Evolutionary conservation across 2,797 vertebrate species (phyloP).

Genomic region (Vespertilio murinus): DNA sequence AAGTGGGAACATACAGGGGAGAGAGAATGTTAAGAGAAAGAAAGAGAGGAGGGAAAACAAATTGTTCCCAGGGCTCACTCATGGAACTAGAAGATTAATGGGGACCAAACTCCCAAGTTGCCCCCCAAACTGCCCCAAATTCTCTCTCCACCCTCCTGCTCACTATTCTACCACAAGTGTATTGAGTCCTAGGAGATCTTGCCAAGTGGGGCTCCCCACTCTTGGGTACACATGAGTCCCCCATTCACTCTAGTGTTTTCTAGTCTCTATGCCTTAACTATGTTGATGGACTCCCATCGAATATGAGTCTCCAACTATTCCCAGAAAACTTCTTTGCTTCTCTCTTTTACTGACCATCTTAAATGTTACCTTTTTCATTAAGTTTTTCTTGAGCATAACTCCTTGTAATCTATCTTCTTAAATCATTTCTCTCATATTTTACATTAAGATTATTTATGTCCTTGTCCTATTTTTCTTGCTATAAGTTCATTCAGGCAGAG

Average conservation of each 20-base stretch:
- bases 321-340: not conserved
- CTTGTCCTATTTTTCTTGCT: constrained; percentile 49
- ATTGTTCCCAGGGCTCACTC: not conserved
- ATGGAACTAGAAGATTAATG: not conserved
- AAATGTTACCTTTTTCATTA: not conserved
- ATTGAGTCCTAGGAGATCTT: not conserved
- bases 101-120: not conserved
- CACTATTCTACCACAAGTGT: not conserved
- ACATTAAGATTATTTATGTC: not conserved
- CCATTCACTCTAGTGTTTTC: not conserved
- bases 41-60: not conserved
- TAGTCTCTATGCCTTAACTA: not conserved
- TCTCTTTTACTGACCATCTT: not conserved
- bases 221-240: not conserved
- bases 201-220: not conserved
- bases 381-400: not conserved
- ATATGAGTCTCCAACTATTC: not conserved
- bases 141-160: not conserved
- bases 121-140: not conserved
- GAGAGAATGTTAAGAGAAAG: not conserved
- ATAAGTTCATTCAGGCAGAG: not conserved
- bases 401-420: not conserved
- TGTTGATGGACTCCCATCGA: not conserved
- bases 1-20: not conserved
- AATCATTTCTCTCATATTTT: not conserved